Percentiles rank a stretch among this genome's conserved stretches.
Conservation (phyloP, 2,888 invertebrate species). For the Caradrina clavipalpis region DNA sequence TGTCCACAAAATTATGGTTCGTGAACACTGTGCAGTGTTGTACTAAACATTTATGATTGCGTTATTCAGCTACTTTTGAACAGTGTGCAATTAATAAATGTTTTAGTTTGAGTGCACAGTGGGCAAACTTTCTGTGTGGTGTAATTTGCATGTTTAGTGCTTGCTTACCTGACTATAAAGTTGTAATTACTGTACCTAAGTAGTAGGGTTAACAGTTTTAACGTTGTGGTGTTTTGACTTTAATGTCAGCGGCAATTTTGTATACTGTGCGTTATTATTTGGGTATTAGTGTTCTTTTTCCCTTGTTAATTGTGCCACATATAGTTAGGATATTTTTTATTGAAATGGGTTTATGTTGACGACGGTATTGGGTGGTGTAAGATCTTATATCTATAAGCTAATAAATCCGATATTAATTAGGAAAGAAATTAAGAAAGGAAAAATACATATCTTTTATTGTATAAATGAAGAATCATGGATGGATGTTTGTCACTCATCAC, state of each 20-base stretch:
- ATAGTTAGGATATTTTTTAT: no score
- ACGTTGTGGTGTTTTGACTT: conserved; percentile 6
- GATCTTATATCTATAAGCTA: no score
- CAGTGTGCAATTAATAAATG: conserved; percentile 37
- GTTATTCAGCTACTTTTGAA: conserved; percentile 14
- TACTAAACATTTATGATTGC: conserved; percentile 16
- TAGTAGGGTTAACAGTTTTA: not conserved
- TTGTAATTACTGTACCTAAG: not conserved
- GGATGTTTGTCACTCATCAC: no score
- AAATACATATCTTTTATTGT: no score
- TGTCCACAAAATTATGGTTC: conserved; percentile 9
- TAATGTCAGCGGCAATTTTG: not conserved
- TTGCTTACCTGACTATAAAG: conserved; percentile 5
- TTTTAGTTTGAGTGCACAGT: conserved; percentile 13
- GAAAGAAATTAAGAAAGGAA: no score
- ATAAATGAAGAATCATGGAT: no score
- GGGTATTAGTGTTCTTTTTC: not conserved
- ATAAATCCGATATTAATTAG: no score
- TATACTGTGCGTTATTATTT: not conserved
- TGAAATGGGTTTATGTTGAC: no score
- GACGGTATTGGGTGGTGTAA: no score
- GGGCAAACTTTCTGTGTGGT: conserved; percentile 21
- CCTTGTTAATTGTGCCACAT: not conserved
- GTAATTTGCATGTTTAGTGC: conserved; percentile 38
- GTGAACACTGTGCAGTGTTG: not conserved